These are phyloP conservation scores for Eidolon dupreanum DNA, from an alignment of 2,797 vertebrate genomes.

Conservation along the genomic window DNA sequence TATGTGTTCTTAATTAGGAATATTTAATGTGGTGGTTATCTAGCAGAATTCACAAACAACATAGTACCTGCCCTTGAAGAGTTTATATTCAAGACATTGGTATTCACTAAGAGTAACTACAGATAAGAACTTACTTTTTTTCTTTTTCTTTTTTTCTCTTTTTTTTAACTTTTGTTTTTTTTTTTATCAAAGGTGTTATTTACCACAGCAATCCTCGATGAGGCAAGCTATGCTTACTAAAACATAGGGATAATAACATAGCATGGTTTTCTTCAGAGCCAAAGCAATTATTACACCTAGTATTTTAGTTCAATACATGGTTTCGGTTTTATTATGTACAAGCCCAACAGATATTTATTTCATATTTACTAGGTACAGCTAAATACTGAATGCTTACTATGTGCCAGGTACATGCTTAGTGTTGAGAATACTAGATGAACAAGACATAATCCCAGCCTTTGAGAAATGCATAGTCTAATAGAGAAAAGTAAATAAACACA, in stretches of 20 bases:
- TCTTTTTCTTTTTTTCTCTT: not conserved
- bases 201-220: not conserved
- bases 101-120: not conserved
- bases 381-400: not conserved
- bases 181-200: not conserved
- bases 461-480: not conserved
- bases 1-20: not conserved
- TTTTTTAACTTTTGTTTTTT: not conserved
- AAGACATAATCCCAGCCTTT: not conserved
- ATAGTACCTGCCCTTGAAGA: not conserved
- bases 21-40: not conserved
- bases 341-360: not conserved
- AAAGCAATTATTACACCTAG: not conserved
- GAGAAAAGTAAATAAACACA: not conserved
- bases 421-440: not conserved
- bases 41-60: not conserved
- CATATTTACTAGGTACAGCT: not conserved
- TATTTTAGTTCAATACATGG: not conserved
- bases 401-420: not conserved
- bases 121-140: not conserved
- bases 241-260: not conserved
- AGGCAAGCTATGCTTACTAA: not conserved
- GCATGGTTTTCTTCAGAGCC: not conserved
- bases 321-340: not conserved
- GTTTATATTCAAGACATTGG: conserved; percentile 6